Conservation (phyloP, 2,113 vertebrate species). For the Strigops habroptila region DNA sequence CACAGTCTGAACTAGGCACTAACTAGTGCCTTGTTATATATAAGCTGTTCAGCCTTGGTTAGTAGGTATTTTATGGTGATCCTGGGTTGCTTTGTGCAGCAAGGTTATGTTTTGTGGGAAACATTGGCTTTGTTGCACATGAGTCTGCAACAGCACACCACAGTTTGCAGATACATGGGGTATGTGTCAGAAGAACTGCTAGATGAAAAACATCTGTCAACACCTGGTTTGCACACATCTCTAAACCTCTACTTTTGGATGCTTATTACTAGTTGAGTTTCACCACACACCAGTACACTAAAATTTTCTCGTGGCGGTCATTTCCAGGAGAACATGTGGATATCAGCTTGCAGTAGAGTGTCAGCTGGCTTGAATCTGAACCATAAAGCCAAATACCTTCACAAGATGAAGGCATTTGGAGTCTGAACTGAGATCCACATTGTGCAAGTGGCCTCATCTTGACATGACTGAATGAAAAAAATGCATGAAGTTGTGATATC, state of each 20-base stretch:
- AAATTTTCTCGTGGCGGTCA: background rate
- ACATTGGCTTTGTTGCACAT: background rate
- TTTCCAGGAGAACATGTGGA: background rate
- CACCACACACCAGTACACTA: background rate
- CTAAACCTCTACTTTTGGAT: background rate
- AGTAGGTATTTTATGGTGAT: background rate
- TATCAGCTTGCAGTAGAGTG: background rate
- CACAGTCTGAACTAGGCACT: background rate
- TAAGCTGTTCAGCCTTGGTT: background rate
- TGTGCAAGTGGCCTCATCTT: background rate
- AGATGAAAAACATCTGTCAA: background rate
- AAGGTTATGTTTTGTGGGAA: background rate
- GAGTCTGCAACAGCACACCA: background rate
- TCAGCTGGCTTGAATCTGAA: background rate
- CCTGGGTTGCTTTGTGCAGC: background rate
- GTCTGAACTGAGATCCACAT: background rate
- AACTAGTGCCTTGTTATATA: background rate
- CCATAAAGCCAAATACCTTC: background rate
- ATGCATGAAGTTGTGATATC: background rate
- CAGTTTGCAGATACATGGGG: background rate
- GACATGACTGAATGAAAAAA: background rate
- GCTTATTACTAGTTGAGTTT: background rate
- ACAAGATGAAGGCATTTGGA: background rate
- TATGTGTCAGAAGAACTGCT: background rate
- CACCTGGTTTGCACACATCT: background rate